Evolutionary conservation across 2,797 vertebrate genomes (phyloP).

Genomic region (Myotis pilosus): DNA sequence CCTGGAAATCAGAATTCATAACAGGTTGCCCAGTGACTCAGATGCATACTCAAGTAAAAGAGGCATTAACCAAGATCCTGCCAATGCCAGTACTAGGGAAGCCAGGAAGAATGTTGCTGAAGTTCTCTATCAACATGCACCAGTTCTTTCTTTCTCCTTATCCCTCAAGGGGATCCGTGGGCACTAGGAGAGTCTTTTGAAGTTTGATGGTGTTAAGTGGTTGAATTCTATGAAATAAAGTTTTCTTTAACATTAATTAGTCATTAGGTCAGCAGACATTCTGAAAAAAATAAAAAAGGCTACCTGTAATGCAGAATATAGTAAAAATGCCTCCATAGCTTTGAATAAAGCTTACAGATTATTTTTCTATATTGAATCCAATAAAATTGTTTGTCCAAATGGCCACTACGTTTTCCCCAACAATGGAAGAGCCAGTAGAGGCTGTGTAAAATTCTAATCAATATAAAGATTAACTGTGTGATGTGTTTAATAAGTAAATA

Average conservation of each 20-base stretch:
- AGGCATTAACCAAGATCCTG: neutral
- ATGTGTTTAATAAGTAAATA: neutral
- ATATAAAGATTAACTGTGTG: neutral
- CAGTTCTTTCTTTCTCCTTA: neutral
- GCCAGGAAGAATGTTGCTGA: neutral
- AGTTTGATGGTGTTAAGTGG: constrained; percentile 39
- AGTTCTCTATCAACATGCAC: neutral
- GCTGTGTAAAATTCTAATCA: neutral
- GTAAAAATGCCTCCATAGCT: constrained; percentile 13
- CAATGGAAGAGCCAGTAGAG: neutral
- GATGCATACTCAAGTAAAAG: neutral
- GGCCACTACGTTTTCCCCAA: neutral
- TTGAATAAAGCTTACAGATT: neutral
- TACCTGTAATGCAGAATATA: neutral
- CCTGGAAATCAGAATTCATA: neutral
- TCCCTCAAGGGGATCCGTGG: neutral
- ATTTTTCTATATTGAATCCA: neutral
- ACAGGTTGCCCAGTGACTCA: neutral
- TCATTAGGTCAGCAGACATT: constrained; percentile 39
- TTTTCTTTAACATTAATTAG: constrained; percentile 61
- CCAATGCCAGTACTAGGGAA: neutral
- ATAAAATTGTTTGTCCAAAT: neutral
- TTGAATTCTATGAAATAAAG: constrained; percentile 51
- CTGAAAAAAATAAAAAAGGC: neutral
- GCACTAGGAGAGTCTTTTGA: constrained; percentile 21